Evolutionary conservation across 1,140 invertebrate species (phyloP), one percentile per base, ranked within the genome.

Genomic region (Tyrophagus putrescentiae): DNA sequence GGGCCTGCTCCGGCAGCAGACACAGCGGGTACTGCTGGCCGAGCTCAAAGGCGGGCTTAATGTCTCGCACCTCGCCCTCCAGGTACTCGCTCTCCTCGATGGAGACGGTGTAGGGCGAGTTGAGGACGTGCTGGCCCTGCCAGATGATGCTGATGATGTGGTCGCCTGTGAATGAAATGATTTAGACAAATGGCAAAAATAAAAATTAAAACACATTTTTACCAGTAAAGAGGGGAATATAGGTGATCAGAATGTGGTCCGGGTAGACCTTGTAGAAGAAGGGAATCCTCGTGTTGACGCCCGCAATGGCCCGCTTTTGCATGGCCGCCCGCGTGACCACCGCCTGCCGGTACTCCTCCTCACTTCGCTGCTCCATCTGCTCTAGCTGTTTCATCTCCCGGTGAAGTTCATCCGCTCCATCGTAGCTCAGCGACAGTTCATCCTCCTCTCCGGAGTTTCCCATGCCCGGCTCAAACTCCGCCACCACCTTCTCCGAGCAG

Each of bases 121-220:
- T 57, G 1, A 64, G 23, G 9, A 67, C 60, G 60, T 67, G 66
- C 28, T 64, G 60, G 2, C 66, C 66, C 29, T 64, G 53, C 39
- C 60, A 62, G 1, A 67, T 45, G 16, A 67, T 64, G 7, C 48
- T 53, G 1, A 67, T 42, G 28, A 33, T 45, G 41, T 67, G 62
- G 4, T 57, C 32, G 0, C 65, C 65, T 32, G 32, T 57, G 4
- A 25, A n/a, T n/a, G n/a, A 39, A 39, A 39, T 39, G 21, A 39
- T 13, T 13, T 39, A 39, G 21, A 39, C 13, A 39, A 13, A 39
- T 13, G 21, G 13, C 36, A 39, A 39, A 13, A 39, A 13, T 39
- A 21, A 13, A 21, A 39, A 39, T 39, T 39, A 39, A 39, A 13
- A 39, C 21, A 21, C 13, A 39, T 13, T 21, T 13, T 21, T 13